A percentile compares a stretch with the other conserved stretches of the same genome.
Conservation (phyloP, 2,113 vertebrate genomes). For the Nothobranchius kuhntae region DNA sequence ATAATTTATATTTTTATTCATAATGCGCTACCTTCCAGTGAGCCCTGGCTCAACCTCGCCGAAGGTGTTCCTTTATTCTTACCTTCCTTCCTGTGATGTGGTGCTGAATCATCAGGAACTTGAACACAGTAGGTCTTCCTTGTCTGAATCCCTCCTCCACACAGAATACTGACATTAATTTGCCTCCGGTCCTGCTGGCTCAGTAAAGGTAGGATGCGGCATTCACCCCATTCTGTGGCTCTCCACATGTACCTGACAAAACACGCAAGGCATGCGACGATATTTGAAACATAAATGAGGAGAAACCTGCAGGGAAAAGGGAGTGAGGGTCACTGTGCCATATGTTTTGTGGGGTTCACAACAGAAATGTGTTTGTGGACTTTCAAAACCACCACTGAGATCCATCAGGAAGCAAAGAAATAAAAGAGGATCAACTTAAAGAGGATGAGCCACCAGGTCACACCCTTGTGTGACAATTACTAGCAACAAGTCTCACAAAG, state of each 20-base stretch:
- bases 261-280: slow-evolving; percentile 6
- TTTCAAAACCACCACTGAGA: slow-evolving; percentile 9
- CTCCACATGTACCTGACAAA: slow-evolving; percentile 88
- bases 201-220: slow-evolving; percentile 85
- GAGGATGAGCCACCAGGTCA: background rate
- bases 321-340: background rate
- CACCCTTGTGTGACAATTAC: background rate
- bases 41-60: slow-evolving; percentile 22
- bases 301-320: slow-evolving; percentile 7
- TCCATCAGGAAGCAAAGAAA: slow-evolving; percentile 9
- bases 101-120: slow-evolving; percentile 58
- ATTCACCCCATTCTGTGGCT: slow-evolving; percentile 90
- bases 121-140: slow-evolving; percentile 90
- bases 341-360: background rate
- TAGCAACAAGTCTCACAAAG: slow-evolving; percentile 22
- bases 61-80: slow-evolving; percentile 13
- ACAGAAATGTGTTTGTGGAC: background rate
- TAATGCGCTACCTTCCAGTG: slow-evolving; percentile 5
- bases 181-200: slow-evolving; percentile 79
- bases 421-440: slow-evolving; percentile 1
- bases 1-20: slow-evolving; percentile 3
- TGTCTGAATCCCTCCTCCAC: slow-evolving; percentile 91
- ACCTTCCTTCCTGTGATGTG: slow-evolving; percentile 86
- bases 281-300: background rate
- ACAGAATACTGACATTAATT: slow-evolving; percentile 74